phyloP scores from a whole-genome alignment of 2,888 invertebrate species.

The Microdon myrmicae region DNA sequence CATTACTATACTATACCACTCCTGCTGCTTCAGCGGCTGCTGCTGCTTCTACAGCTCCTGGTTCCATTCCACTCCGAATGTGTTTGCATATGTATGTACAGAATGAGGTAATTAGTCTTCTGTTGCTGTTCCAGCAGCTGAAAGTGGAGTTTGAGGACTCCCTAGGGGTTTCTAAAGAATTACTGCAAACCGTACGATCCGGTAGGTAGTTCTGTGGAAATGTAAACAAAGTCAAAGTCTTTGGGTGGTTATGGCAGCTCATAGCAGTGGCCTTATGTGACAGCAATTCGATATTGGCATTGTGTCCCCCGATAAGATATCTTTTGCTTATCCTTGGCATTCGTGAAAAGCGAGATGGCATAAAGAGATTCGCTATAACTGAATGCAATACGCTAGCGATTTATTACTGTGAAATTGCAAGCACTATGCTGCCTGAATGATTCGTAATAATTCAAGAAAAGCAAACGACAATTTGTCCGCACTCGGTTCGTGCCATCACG shows the following conservation, averaged over 20 bases:
- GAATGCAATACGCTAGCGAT: too few relatives aligned
- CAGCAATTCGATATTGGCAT: conserved; percentile 35
- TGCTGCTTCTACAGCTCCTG: conserved; percentile 18
- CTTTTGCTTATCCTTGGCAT: conserved; percentile 37
- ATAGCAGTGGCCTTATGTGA: conserved; percentile 16
- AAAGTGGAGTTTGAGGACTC: conserved; percentile 26
- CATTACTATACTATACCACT: conserved; percentile 28
- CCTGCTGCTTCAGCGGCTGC: too few relatives aligned
- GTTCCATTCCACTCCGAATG: too few relatives aligned
- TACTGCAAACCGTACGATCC: conserved; percentile 6
- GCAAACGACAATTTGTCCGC: too few relatives aligned
- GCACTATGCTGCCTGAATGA: too few relatives aligned
- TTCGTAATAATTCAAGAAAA: too few relatives aligned
- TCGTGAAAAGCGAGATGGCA: background rate
- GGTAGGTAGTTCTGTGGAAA: conserved; percentile 41
- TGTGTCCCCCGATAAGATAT: conserved; percentile 26
- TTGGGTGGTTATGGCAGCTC: conserved; percentile 9
- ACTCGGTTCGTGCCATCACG: too few relatives aligned
- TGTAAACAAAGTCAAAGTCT: conserved; percentile 26
- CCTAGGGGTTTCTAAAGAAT: conserved; percentile 43
- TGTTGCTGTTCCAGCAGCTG: conserved; percentile 29
- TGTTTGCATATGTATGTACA: too few relatives aligned
- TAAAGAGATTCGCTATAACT: too few relatives aligned
- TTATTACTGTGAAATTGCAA: too few relatives aligned
- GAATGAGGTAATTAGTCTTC: conserved; percentile 46